Evolutionary conservation across 1,140 invertebrate species (phyloP).

Genomic region (Lasioglossum albipes): DNA sequence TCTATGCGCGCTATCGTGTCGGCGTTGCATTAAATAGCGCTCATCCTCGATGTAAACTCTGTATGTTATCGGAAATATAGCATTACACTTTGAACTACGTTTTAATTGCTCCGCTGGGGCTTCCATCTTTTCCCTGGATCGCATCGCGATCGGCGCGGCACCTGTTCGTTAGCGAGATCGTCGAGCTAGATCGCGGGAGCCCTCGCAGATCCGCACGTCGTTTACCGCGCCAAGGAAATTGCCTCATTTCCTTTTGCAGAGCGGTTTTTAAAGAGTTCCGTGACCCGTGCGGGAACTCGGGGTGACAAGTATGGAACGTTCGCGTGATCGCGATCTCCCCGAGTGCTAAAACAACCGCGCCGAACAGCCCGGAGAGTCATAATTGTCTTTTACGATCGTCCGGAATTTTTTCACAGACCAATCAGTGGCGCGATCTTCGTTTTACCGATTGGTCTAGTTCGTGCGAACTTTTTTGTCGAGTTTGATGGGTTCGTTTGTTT

Average conservation of each 20-base stretch:
- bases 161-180: too few species aligned
- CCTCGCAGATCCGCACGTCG: not conserved
- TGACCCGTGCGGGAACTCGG: not conserved
- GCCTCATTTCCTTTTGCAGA: not conserved
- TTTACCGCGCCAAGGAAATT: not conserved
- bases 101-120: not conserved
- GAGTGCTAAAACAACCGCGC: too few species aligned
- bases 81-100: slow-evolving; percentile 68
- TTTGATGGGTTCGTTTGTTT: too few species aligned
- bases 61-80: slow-evolving; percentile 75
- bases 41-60: slow-evolving; percentile 76
- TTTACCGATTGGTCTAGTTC: too few species aligned
- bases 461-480: too few species aligned
- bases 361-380: too few species aligned
- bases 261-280: not conserved
- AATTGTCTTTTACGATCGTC: too few species aligned
- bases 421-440: too few species aligned
- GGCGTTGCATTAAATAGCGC: slow-evolving; percentile 71
- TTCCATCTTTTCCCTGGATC: not conserved
- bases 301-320: slow-evolving; percentile 7
- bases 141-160: too few species aligned
- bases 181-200: too few species aligned
- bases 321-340: not conserved
- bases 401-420: too few species aligned
- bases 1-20: slow-evolving; percentile 55